A percentile compares a stretch with the other conserved stretches of the same genome.
phyloP scores from a whole-genome alignment of 2,888 invertebrate genomes.

The Platycheirus rosarum region DNA sequence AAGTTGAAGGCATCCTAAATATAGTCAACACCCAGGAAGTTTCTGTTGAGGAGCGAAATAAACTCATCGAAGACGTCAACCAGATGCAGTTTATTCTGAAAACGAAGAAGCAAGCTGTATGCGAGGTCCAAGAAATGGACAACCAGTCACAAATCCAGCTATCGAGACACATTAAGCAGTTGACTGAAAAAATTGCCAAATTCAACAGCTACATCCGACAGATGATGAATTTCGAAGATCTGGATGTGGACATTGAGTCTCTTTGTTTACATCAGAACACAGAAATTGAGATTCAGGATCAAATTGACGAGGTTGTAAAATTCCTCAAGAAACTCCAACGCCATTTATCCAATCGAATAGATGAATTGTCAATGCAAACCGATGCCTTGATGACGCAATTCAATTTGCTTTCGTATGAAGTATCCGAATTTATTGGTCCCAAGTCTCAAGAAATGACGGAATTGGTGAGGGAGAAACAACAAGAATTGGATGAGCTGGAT shows the following conservation, averaged over 20 bases:
- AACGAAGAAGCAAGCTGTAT: conserved; percentile 76
- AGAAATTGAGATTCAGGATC: conserved; percentile 28
- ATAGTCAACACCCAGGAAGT: conserved; percentile 72
- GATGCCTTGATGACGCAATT: conserved; percentile 40
- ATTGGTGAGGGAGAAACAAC: conserved; percentile 21
- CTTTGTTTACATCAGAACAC: conserved; percentile 61
- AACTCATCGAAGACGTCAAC: conserved; percentile 75
- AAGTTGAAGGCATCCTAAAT: conserved; percentile 54
- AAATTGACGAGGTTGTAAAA: conserved; percentile 6
- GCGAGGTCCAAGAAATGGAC: conserved; percentile 76
- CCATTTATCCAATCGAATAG: conserved; percentile 23
- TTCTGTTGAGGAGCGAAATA: conserved; percentile 76
- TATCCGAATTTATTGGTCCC: conserved; percentile 53
- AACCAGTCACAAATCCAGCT: conserved; percentile 78
- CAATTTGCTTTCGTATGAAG: conserved; percentile 51
- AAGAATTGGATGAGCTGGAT: conserved; percentile 37
- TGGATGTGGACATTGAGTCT: conserved; percentile 44
- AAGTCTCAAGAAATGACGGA: conserved; percentile 37
- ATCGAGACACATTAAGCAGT: conserved; percentile 77
- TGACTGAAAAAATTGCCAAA: conserved; percentile 76
- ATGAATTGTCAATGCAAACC: conserved; percentile 14
- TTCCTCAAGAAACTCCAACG: conserved; percentile 46
- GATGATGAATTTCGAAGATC: conserved; percentile 45
- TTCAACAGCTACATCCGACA: conserved; percentile 54
- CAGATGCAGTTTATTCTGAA: conserved; percentile 76